phyloP scores from a whole-genome alignment of 2,113 vertebrate species.

The Nannospalax galili region DNA sequence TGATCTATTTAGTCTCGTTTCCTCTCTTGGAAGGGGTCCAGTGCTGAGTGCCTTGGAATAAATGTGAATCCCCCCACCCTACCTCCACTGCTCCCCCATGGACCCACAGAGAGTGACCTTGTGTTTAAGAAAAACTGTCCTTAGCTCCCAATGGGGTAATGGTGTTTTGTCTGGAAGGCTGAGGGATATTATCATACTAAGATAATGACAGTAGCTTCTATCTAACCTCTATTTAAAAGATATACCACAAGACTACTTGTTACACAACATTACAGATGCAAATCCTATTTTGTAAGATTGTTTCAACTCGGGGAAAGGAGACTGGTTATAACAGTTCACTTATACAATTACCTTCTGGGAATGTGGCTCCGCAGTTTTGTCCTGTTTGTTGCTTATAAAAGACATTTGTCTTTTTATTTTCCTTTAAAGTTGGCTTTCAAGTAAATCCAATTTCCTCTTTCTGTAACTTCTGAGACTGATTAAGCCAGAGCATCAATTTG shows the following conservation, averaged over 20 bases:
- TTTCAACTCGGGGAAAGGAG: constrained; percentile 42
- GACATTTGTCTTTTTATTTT: constrained; percentile 68
- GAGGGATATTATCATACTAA: constrained; percentile 52
- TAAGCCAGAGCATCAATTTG: constrained; percentile 57
- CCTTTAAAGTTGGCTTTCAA: constrained; percentile 67
- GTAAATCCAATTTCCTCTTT: constrained; percentile 71
- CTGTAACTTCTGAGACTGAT: constrained; percentile 71
- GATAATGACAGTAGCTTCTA: constrained; percentile 24
- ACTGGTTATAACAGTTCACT: constrained; percentile 37
- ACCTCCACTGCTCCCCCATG: not conserved
- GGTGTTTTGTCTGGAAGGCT: constrained; percentile 73
- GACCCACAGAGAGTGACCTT: constrained; percentile 75
- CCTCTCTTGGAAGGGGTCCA: constrained; percentile 79
- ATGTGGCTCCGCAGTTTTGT: not conserved
- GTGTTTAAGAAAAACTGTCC: constrained; percentile 65
- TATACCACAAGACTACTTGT: constrained; percentile 4
- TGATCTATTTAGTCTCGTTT: constrained; percentile 82
- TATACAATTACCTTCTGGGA: constrained; percentile 55
- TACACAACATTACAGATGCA: constrained; percentile 59
- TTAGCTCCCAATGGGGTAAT: constrained; percentile 45
- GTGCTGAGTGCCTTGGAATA: constrained; percentile 70
- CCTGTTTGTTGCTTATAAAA: constrained; percentile 37
- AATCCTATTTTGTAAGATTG: constrained; percentile 53
- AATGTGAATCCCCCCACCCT: constrained; percentile 60
- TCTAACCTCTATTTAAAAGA: constrained; percentile 51